A percentile compares a stretch with the other conserved stretches of the same genome.
Conservation (phyloP, 2,113 vertebrate species). For the Odontesthes bonariensis region DNA sequence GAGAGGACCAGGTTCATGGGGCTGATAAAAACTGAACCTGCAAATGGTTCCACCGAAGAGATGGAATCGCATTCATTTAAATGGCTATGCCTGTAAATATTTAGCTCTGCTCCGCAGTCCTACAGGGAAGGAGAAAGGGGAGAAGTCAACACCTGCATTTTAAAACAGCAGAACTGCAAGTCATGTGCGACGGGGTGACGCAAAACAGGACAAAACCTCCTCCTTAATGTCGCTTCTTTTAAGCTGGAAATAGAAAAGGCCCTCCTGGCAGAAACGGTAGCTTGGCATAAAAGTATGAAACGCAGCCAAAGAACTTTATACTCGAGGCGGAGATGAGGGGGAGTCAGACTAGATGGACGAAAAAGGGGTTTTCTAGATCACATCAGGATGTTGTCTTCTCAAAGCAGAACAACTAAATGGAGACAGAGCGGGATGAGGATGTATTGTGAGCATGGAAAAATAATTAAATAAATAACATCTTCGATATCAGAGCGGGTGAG, state of each 20-base stretch:
- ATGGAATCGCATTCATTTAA: neutral
- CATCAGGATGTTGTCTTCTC: too few species aligned
- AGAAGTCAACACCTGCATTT: neutral
- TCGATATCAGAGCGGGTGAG: slow-evolving; percentile 13
- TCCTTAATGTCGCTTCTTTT: too few species aligned
- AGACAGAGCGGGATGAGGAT: slow-evolving; percentile 7
- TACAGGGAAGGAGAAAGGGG: slow-evolving; percentile 2
- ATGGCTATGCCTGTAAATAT: too few species aligned
- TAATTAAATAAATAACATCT: neutral
- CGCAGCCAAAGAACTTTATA: slow-evolving; percentile 3
- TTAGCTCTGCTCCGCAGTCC: neutral
- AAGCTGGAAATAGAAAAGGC: too few species aligned
- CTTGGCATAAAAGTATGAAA: neutral
- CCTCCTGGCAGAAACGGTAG: neutral
- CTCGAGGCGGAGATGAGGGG: neutral
- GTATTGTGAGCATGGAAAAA: neutral
- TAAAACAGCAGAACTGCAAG: neutral
- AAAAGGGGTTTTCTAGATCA: slow-evolving; percentile 28
- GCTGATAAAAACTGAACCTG: neutral
- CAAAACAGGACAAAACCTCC: neutral
- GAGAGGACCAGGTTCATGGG: too few species aligned
- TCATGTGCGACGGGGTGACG: neutral
- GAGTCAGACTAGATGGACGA: neutral
- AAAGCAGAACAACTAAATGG: neutral
- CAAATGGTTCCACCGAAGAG: slow-evolving; percentile 4